These are phyloP conservation scores for Thelaira solivaga DNA, from an alignment of 2,888 invertebrate genomes.

Conservation along the genomic window DNA sequence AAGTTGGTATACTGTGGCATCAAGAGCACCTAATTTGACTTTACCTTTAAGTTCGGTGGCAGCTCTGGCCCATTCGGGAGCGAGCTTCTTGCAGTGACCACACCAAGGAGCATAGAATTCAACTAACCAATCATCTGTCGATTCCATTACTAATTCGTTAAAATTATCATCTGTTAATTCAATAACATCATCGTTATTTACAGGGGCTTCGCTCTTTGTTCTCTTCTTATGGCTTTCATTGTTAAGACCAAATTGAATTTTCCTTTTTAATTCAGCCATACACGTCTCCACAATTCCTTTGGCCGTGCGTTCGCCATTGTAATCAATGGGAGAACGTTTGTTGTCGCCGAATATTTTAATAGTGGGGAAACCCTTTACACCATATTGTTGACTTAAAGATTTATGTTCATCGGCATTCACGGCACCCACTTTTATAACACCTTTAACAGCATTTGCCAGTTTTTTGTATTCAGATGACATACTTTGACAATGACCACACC, in stretches of 20 bases:
- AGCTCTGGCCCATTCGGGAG: conserved; percentile 97
- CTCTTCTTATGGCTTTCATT: conserved; percentile 78
- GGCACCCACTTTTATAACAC: conserved; percentile 95
- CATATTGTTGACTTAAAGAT: conserved; percentile 86
- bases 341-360: conserved; percentile 94
- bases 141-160: conserved; percentile 91
- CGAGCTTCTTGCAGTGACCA: conserved; percentile 97
- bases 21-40: conserved; percentile 95
- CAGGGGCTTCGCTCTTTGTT: conserved; percentile 57
- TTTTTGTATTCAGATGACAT: conserved; percentile 96
- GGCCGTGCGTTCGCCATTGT: conserved; percentile 90
- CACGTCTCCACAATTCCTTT: conserved; percentile 91
- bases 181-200: conserved; percentile 81
- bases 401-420: conserved; percentile 95
- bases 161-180: conserved; percentile 98
- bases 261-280: conserved; percentile 85
- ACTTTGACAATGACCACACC: conserved; percentile 95
- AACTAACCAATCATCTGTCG: conserved; percentile 97
- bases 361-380: conserved; percentile 95
- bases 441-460: conserved; percentile 94
- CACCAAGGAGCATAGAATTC: conserved; percentile 99
- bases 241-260: conserved; percentile 84
- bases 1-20: conserved; percentile 92
- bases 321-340: conserved; percentile 90
- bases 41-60: conserved; percentile 97